phyloP scores from a whole-genome alignment of 92 coral and sea anemone species.

The Heliopora coerulea region DNA sequence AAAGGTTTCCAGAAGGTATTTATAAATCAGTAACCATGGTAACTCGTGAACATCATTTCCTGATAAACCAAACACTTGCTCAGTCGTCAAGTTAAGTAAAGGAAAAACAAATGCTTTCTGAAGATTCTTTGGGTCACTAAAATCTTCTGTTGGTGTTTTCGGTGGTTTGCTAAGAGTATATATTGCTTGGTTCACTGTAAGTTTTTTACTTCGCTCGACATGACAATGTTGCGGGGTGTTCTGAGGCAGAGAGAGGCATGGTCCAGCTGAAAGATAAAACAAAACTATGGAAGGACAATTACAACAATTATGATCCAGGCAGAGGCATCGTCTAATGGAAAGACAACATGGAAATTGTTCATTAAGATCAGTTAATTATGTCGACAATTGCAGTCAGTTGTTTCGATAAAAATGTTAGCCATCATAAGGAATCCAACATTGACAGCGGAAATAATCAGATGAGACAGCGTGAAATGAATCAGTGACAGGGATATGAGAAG shows the following conservation, averaged over 20 bases:
- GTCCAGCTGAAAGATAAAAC: not conserved
- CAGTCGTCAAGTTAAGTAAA: not conserved
- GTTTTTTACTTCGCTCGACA: slow-evolving; percentile 2
- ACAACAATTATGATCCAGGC: too few relatives aligned
- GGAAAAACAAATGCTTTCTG: slow-evolving; percentile 14
- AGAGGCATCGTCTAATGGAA: too few relatives aligned
- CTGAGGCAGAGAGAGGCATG: slow-evolving; percentile 1
- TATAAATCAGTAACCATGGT: slow-evolving; percentile 22
- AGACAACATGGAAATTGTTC: too few relatives aligned
- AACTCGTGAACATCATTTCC: slow-evolving; percentile 11
- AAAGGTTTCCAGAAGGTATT: not conserved
- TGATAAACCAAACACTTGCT: not conserved
- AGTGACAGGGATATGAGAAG: too few relatives aligned
- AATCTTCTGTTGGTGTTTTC: not conserved
- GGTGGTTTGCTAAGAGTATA: slow-evolving; percentile 22
- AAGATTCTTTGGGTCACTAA: not conserved
- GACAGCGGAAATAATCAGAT: too few relatives aligned
- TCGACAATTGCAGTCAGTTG: too few relatives aligned
- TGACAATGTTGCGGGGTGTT: slow-evolving; percentile 21
- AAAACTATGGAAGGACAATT: too few relatives aligned
- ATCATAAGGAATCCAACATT: too few relatives aligned
- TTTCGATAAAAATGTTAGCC: too few relatives aligned
- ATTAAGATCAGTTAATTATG: too few relatives aligned
- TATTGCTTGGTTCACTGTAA: not conserved
- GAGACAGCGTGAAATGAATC: too few relatives aligned